Evolutionary conservation across 1,140 invertebrate genomes (phyloP), one percentile per base, ranked within the genome.

Genomic region (Leptinotarsa texana): DNA sequence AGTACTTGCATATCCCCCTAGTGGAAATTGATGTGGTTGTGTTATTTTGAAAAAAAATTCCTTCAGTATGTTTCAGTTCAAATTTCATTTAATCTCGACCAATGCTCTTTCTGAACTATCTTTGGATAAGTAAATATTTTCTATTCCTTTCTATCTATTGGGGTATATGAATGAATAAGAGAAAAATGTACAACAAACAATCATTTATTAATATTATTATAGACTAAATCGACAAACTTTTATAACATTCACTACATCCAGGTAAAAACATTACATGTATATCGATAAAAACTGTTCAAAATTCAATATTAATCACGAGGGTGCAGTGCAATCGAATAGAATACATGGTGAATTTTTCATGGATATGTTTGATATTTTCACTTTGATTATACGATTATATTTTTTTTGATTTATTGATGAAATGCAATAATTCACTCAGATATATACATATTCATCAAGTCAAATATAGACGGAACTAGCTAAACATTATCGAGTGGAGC

Each of bases 181-280:
- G 76, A 69, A 74, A 67, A 72, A 69, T 68, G 61, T 79, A 78
- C 75, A 81, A 80, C 77, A 81, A 81, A 81, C 79, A 77, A 77
- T 67, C 74, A 76, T 80, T 75, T 79, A 79, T 75, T 75, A 79
- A 79, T 72, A 75, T 73, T 73, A 79, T 73, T 72, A 73, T 63
- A 77, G 51, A 65, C 75, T 78, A 76, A 76, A 69, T 74, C 76
- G 76, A 78, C 76, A 68, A 76, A 51, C 72, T 57, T 74, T 63
- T n/a, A 42, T 69, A 73, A 73, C 63, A 72, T 74, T 72, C 49
- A 75, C 76, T 69, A 72, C 71, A 75, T 79, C 76, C 80, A 74
- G 76, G 76, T 78, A 80, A 77, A 80, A 80, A 79, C 75, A 63
- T 75, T 80, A 80, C 77, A 77, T 57, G 33, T 57, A 49, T 70